phyloP scores from a whole-genome alignment of 2,888 invertebrate genomes.

The Dusona sp. region DNA sequence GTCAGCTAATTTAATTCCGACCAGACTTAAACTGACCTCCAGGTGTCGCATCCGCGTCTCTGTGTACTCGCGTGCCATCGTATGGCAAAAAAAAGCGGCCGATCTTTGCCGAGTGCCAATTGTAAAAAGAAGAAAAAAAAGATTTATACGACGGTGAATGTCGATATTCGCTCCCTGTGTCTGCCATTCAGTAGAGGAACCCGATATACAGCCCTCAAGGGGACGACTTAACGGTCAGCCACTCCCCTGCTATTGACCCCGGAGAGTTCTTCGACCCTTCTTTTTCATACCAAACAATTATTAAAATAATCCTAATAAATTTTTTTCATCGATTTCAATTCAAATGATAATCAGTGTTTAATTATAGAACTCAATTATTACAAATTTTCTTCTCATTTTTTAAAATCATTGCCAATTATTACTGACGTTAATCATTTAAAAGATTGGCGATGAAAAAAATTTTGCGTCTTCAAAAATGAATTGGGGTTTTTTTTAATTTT shows the following conservation, averaged over 20 bases:
- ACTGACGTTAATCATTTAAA: too few relatives aligned
- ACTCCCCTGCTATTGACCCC: conserved; percentile 57
- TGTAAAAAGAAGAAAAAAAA: conserved; percentile 7
- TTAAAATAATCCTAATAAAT: not conserved
- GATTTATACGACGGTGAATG: conserved; percentile 16
- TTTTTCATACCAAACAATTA: not conserved
- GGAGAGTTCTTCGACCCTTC: conserved; percentile 38
- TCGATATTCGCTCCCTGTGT: conserved; percentile 44
- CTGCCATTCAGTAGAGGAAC: conserved; percentile 54
- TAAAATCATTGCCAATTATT: too few relatives aligned
- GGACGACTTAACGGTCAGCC: conserved; percentile 35
- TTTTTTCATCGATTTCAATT: not conserved
- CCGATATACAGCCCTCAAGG: conserved; percentile 32
- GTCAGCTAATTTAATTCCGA: conserved; percentile 71
- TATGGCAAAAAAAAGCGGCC: not conserved
- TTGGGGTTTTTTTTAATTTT: too few relatives aligned
- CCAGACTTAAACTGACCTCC: conserved; percentile 70
- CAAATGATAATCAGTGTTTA: not conserved
- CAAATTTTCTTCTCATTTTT: too few relatives aligned
- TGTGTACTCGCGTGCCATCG: conserved; percentile 38
- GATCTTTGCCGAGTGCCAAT: conserved; percentile 43
- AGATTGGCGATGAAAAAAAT: too few relatives aligned
- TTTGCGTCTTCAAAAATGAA: too few relatives aligned
- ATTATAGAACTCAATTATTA: not conserved
- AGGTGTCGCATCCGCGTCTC: conserved; percentile 58